Conservation (phyloP, 1,140 invertebrate genomes). For the Drosophila subobscura region DNA sequence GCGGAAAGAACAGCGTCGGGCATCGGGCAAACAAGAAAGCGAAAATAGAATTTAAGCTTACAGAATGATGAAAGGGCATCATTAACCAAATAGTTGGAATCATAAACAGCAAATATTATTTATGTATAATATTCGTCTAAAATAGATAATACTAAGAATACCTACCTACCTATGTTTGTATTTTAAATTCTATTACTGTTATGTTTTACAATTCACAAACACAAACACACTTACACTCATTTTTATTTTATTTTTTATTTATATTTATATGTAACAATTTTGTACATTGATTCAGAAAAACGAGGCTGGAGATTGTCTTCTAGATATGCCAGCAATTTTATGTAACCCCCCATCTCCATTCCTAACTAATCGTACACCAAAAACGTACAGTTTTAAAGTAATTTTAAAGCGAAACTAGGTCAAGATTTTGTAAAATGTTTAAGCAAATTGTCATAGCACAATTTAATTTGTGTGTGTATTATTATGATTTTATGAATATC, state of each 20-base stretch:
- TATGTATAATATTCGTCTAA: conserved; percentile 48
- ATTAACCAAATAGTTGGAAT: conserved; percentile 33
- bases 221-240: conserved; percentile 51
- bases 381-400: conserved; percentile 63
- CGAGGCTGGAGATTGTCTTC: conserved; percentile 3
- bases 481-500: conserved; percentile 24
- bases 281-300: conserved; percentile 36
- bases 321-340: conserved; percentile 54
- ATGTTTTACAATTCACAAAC: conserved; percentile 50
- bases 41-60: neutral
- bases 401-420: conserved; percentile 60
- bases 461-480: conserved; percentile 20
- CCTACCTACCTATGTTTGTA: conserved; percentile 23
- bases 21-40: conserved; percentile 10
- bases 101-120: conserved; percentile 37
- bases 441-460: conserved; percentile 1
- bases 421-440: conserved; percentile 9
- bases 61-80: neutral
- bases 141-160: conserved; percentile 26
- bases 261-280: conserved; percentile 35
- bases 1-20: conserved; percentile 17
- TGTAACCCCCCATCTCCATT: conserved; percentile 27
- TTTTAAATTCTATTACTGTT: conserved; percentile 59
- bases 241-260: conserved; percentile 63
- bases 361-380: neutral